Evolutionary conservation across 2,113 vertebrate species (phyloP), one percentile per base, ranked within the genome.

Genomic region (Xerus inauris): DNA sequence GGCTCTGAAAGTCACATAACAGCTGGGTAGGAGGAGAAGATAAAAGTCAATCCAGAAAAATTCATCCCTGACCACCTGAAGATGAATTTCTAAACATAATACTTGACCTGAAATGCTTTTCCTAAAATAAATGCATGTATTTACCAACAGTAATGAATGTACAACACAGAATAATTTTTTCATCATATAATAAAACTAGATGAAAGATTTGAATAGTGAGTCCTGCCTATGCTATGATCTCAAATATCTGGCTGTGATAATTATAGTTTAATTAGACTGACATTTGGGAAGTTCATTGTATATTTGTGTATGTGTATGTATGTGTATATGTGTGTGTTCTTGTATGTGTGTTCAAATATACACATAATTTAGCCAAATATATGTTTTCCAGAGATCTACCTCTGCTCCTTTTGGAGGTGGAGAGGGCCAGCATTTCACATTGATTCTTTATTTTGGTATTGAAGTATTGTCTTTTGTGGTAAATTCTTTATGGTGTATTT

Each of bases 11-110:
- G 93, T 96, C 72, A 82, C 22, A 26, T 13, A 95, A 80, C 97
- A 98, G 93, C 90, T 97, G 91, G 92, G 62, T 92, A 73, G 97
- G 94, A 96, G 96, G 97, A 97, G 62, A 72, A 51, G 32, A 92
- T 64, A 87, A 95, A 95, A 95, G 45, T 14, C 2, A 35, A 35
- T 45, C 40, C 76, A 92, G 64, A 73, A 85, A 87, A 73, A 79
- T 76, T 81, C 76, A 95, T 90, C 22, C 77, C 91, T 79, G 22
- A 75, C 24, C 51, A 90, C 90, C 62, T 82, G 76, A 97, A 97
- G 84, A 96, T 85, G 35, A 82, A 95, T 97, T 96, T 96, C 72
- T 96, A 90, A 87, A 67, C 22, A 3, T 57, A 94, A 42, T 32
- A 28, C 17, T 32, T 85, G 40, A 89, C 24, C 64, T 84, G 65